These are phyloP conservation scores for Coptodon rendalli DNA, from an alignment of 2,113 vertebrate species.

Conservation along the genomic window DNA sequence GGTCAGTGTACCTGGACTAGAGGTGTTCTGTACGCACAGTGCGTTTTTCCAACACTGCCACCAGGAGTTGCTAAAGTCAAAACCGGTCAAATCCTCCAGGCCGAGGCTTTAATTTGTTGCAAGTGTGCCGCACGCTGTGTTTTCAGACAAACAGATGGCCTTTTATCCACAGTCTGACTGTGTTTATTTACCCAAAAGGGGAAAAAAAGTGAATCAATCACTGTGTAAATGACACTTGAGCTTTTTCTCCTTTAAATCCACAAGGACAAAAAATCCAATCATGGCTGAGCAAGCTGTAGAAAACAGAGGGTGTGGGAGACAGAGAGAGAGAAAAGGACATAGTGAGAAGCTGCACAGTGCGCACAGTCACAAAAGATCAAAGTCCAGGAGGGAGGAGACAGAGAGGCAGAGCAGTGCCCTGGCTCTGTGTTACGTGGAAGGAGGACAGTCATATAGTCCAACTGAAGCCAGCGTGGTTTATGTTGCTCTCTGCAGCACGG, in stretches of 20 bases:
- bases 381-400: constrained; percentile 39
- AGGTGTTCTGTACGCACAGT: background rate
- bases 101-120: background rate
- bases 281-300: background rate
- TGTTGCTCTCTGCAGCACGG: background rate
- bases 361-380: constrained; percentile 28
- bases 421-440: constrained; percentile 33
- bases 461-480: background rate
- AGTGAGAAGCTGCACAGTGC: background rate
- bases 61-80: background rate
- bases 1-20: background rate
- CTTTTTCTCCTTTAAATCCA: background rate
- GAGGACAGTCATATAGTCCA: background rate
- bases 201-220: background rate
- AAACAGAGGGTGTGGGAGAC: background rate
- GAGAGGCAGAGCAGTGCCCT: background rate
- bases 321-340: background rate
- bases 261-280: constrained; percentile 9
- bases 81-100: background rate
- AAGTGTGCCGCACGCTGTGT: background rate
- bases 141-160: constrained; percentile 21
- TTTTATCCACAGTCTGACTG: background rate
- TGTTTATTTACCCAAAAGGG: background rate
- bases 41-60: background rate
- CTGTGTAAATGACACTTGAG: background rate